Evolutionary conservation across 2,797 vertebrate species (phyloP).

Genomic region (Rhinogobio ventralis): DNA sequence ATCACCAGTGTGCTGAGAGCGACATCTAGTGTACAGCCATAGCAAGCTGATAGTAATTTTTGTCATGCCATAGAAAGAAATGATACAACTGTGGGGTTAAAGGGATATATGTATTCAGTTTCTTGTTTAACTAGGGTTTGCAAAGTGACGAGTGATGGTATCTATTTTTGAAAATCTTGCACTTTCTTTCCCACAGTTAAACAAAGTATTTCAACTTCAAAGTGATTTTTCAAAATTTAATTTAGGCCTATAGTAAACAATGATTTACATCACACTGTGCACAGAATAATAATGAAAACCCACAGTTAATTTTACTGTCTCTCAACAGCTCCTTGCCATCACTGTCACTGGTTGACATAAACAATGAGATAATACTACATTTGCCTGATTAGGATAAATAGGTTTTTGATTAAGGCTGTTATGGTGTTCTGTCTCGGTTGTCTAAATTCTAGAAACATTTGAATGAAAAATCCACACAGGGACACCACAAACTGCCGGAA

Average conservation of each 20-base stretch:
- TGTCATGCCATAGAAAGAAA: neutral
- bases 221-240: neutral
- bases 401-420: slow-evolving; percentile 73
- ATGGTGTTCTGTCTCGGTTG: slow-evolving; percentile 63
- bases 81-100: neutral
- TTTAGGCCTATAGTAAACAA: slow-evolving; percentile 3
- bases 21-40: slow-evolving; percentile 48
- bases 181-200: slow-evolving; percentile 19
- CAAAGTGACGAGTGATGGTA: slow-evolving; percentile 9
- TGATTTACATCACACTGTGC: neutral
- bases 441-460: slow-evolving; percentile 53
- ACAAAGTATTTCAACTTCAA: slow-evolving; percentile 18
- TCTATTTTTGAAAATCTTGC: slow-evolving; percentile 48
- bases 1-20: slow-evolving; percentile 19
- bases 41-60: slow-evolving; percentile 18
- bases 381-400: slow-evolving; percentile 78
- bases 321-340: slow-evolving; percentile 35
- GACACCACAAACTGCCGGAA: slow-evolving; percentile 51
- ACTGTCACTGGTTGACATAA: slow-evolving; percentile 64
- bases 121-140: slow-evolving; percentile 11
- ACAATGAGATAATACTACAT: slow-evolving; percentile 60
- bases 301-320: slow-evolving; percentile 19
- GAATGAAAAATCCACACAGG: slow-evolving; percentile 65
- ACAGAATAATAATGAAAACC: neutral
- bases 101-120: neutral